Percentiles rank a stretch among this genome's conserved stretches.
These are phyloP conservation scores for Drosophila algonquin DNA, from an alignment of 2,888 invertebrate genomes.

Conservation along the genomic window DNA sequence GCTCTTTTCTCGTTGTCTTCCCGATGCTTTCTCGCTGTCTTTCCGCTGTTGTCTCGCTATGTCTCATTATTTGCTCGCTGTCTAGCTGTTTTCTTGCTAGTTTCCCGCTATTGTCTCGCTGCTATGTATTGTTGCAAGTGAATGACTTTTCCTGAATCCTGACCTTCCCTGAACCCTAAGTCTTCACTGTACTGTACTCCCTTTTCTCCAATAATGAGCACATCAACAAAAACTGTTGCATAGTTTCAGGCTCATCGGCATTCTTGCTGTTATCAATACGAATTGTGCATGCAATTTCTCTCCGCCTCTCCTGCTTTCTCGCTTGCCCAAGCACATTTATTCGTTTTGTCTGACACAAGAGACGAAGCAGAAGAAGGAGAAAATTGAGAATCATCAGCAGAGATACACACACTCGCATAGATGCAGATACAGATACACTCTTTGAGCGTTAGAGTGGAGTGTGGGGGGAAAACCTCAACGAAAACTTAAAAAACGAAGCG, in stretches of 20 bases:
- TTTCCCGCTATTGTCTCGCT: too few relatives aligned
- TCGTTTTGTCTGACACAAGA: constrained; percentile 65
- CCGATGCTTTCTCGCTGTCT: too few relatives aligned
- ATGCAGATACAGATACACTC: too few relatives aligned
- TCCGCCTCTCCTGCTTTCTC: constrained; percentile 30
- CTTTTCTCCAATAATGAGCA: not conserved
- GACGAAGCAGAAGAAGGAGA: constrained; percentile 2
- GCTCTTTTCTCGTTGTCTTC: too few relatives aligned
- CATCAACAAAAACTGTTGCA: constrained; percentile 58
- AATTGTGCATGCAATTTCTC: constrained; percentile 47
- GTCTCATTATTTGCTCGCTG: too few relatives aligned
- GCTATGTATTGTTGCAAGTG: too few relatives aligned
- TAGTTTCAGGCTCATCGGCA: constrained; percentile 63
- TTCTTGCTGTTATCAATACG: constrained; percentile 40
- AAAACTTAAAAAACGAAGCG: constrained; percentile 39
- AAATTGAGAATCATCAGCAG: constrained; percentile 49
- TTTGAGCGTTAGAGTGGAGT: not conserved
- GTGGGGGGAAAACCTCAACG: constrained; percentile 36
- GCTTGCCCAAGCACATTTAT: constrained; percentile 80
- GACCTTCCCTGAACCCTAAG: not conserved
- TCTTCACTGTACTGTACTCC: constrained; percentile 1
- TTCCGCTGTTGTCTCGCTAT: too few relatives aligned
- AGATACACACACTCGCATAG: constrained; percentile 8
- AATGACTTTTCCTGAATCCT: too few relatives aligned
- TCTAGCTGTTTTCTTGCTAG: too few relatives aligned